Base-by-base conservation (phyloP, 2,888 invertebrate genomes). In the Timandra comae region DNA sequence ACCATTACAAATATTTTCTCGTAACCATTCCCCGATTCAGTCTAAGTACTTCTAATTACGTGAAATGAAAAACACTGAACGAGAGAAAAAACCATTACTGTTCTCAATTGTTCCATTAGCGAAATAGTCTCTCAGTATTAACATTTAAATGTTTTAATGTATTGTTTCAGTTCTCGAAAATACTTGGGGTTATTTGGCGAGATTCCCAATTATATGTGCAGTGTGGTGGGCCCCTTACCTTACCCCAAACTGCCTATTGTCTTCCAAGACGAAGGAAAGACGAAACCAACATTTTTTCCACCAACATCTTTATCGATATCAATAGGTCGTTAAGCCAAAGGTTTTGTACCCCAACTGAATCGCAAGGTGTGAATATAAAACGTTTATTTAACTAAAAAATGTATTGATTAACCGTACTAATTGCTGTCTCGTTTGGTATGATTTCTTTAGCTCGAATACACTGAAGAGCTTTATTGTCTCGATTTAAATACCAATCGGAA, bases 221-320 rank as follows among this genome's bases (percentile, higher is more conserved):
- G 40, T 37, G 43, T 36, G 43, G 49, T 58, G 56, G 35, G 39
- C 30, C 46, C 34, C 6, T 16, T 38, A 50, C 41, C 46, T 55
- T 41, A 55, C 43, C 40, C 36, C 51, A 63, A 68, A 72, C 67
- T 57, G 52, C 66, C 74, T 56, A 74, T 74, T 75, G 74, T 74
- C 41, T 43, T 38, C 57, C 52, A 54, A 56, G 52, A 58, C 54
- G 11, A 4, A 24, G 24, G 11, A 4, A 9, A 11, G 9, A 6
- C 11, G 11, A 9, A 16, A 52, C 53, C 47, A 37, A 49, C 44
- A 46, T 62, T 77, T 76, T 77, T 77, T 73, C n/a, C 63, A 61
- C 52, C 67, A 59, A 79, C 79, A 76, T 69, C 79, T 80, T 77
- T 74, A 81, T 80, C 72, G 60, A 56, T 63, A 62, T 75, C 69